Conservation (phyloP, 2,888 invertebrate genomes). For the Heliconius aoede region DNA sequence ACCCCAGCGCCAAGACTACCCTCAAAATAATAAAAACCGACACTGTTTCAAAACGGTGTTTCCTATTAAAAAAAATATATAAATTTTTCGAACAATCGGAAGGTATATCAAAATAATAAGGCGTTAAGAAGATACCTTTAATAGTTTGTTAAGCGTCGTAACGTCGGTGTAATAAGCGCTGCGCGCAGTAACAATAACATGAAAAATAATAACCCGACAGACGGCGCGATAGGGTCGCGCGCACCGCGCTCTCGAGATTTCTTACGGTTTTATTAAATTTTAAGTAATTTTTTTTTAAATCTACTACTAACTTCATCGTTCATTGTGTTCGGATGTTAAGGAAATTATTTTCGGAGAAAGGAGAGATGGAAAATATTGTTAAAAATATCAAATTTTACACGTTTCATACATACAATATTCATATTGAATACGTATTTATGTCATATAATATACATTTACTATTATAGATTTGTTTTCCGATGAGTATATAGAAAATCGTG, state of each 20-base stretch:
- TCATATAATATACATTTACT: too few species aligned
- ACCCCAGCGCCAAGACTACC: too few species aligned
- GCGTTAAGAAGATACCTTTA: conserved; percentile 71
- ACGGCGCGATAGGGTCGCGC: conserved; percentile 50
- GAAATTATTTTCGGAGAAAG: neutral
- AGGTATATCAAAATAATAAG: conserved; percentile 72
- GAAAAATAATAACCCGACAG: conserved; percentile 73
- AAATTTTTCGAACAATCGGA: conserved; percentile 56
- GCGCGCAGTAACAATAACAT: conserved; percentile 75
- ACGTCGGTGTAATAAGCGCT: conserved; percentile 69
- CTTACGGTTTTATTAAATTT: conserved; percentile 47
- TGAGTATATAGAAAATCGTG: too few species aligned
- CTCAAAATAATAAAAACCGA: neutral
- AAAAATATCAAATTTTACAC: too few species aligned
- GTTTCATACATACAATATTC: too few species aligned
- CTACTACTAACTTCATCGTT: neutral
- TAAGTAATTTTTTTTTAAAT: conserved; percentile 3
- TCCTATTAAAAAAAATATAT: conserved; percentile 41
- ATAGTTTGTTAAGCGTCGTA: conserved; percentile 80
- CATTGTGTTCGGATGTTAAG: neutral
- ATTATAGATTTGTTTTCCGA: too few species aligned
- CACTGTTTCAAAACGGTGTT: conserved; percentile 52
- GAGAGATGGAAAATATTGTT: too few species aligned
- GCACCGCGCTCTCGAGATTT: conserved; percentile 43
- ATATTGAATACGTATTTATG: too few species aligned